These are phyloP conservation scores for Argyresthia goedartella DNA, from an alignment of 2,888 invertebrate genomes.

Conservation along the genomic window DNA sequence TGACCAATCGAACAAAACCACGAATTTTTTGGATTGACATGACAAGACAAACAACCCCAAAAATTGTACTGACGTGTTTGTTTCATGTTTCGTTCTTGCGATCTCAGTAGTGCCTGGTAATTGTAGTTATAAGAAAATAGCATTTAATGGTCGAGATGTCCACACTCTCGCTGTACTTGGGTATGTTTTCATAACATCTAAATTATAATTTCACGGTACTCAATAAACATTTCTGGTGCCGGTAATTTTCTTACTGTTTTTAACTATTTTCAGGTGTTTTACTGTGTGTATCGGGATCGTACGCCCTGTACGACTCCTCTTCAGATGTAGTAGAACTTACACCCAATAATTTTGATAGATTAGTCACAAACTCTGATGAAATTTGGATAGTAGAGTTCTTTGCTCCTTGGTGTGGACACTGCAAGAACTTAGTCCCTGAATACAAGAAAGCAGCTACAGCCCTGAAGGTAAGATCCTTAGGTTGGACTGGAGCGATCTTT, in stretches of 20 bases:
- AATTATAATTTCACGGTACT: conserved; percentile 12
- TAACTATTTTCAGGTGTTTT: conserved; percentile 41
- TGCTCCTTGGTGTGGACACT: conserved; percentile 97
- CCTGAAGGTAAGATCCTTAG: conserved; percentile 79
- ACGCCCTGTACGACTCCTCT: conserved; percentile 74
- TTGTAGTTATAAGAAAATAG: conserved; percentile 22
- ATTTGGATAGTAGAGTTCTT: conserved; percentile 97
- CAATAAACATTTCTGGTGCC: too few species aligned
- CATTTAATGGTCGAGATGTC: conserved; percentile 39
- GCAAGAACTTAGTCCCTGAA: conserved; percentile 91
- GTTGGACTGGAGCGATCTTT: too few species aligned
- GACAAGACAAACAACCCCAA: not conserved
- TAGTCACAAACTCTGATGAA: conserved; percentile 86
- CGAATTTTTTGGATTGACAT: conserved; percentile 35
- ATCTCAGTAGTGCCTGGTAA: conserved; percentile 22
- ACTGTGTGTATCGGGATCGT: conserved; percentile 38
- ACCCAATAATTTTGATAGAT: conserved; percentile 87
- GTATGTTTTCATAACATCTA: conserved; percentile 47
- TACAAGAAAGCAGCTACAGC: conserved; percentile 95
- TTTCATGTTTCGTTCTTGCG: conserved; percentile 15
- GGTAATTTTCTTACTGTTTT: not conserved
- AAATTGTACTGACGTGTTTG: not conserved
- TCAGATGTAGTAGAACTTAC: conserved; percentile 89
- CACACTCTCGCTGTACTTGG: conserved; percentile 29
- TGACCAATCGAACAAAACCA: conserved; percentile 45